Evolutionary conservation across 1,140 invertebrate species (phyloP), one percentile per base, ranked within the genome.

Genomic region (Papilio xuthus): DNA sequence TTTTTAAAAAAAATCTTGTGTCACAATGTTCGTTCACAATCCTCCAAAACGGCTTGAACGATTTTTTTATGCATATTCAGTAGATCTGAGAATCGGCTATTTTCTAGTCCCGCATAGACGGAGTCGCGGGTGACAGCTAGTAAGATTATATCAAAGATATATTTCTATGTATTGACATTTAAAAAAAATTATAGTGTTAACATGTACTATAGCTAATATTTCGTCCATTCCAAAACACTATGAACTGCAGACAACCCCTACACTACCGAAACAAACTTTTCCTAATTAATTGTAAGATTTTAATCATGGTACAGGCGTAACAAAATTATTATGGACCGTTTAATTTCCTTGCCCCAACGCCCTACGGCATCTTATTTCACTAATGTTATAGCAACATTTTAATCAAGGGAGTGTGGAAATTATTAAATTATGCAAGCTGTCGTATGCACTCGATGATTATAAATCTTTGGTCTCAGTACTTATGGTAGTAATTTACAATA

Each of bases 361-460:
- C 91, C 90, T 92, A 84, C 83, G 88, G 88, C 89, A 78, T 89
- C 87, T 89, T 88, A 86, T 83, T 73, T 79, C 82, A 75, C 82
- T 91, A 93, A 93, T 91, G 89, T 91, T 89, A 92, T 90, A 89
- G 88, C 88, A 84, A 92, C 92, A 93, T 92, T 93, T 91, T 93
- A 93, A 93, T 93, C 90, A 92, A 91, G 91, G 90, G 91, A 87
- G 90, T 93, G 88, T 91, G 86, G 82, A 86, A 86, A 88, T 91
- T 90, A 93, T 92, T 92, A 91, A 93, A 93, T 93, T 93, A 93
- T 93, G 91, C 91, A 92, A 81, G 81, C 90, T 93, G 91, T 93
- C 92, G 83, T 89, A 91, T 93, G 91, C 92, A 93, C 86, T 92
- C 89, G 67, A 83, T 78, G 81, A 85, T 88, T 88, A 91, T 93